These are phyloP conservation scores for Pavo muticus DNA, from an alignment of 2,113 vertebrate species.

Conservation along the genomic window DNA sequence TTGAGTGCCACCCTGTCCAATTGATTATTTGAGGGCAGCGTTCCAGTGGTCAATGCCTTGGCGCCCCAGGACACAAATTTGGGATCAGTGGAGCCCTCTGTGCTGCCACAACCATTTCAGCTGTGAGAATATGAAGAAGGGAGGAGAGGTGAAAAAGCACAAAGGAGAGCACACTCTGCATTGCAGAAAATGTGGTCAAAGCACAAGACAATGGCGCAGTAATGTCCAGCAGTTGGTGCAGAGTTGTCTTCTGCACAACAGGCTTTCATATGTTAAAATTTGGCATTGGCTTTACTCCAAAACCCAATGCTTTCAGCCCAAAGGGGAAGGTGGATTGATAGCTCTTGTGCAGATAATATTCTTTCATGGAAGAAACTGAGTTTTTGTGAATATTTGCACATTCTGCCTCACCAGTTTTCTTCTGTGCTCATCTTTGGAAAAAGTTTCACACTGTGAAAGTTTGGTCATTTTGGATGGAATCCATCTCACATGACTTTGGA, in stretches of 20 bases:
- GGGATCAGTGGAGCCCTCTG: rapidly evolving
- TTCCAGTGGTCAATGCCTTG: constrained; percentile 69
- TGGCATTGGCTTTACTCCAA: background rate
- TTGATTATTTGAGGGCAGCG: constrained; percentile 57
- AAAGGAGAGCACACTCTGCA: rapidly evolving
- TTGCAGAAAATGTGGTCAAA: background rate
- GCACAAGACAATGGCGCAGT: rapidly evolving
- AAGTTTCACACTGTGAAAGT: background rate
- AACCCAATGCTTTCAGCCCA: background rate
- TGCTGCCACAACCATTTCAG: background rate
- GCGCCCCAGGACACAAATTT: background rate
- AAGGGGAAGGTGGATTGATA: background rate
- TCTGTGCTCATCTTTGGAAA: background rate
- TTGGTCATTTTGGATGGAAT: background rate
- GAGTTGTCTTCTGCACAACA: background rate
- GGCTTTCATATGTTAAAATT: background rate
- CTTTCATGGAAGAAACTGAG: too few relatives aligned
- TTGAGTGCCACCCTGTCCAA: background rate
- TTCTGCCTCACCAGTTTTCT: background rate
- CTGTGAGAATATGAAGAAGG: background rate
- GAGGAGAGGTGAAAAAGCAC: background rate
- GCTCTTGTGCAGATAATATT: background rate
- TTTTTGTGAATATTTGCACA: background rate
- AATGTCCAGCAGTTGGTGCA: background rate
- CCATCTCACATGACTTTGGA: background rate